These are phyloP conservation scores for Leptinotarsa texana DNA, from an alignment of 1,140 invertebrate species.

Conservation along the genomic window DNA sequence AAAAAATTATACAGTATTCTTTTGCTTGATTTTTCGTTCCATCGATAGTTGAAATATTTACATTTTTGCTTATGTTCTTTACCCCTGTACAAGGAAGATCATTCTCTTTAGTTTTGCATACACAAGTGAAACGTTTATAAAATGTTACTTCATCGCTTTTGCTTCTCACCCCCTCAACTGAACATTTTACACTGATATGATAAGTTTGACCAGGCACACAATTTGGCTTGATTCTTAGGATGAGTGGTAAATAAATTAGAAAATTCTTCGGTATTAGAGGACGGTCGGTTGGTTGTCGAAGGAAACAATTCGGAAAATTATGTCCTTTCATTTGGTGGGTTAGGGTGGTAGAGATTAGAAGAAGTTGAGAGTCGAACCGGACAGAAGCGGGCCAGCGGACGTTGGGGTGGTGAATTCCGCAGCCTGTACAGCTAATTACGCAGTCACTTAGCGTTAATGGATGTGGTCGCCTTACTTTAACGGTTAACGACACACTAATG, in stretches of 20 bases:
- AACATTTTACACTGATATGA: too few relatives aligned
- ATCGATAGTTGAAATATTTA: too few relatives aligned
- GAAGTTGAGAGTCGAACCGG: not conserved
- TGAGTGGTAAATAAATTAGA: conserved; percentile 6
- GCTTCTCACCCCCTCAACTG: too few relatives aligned
- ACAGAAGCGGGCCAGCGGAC: not conserved
- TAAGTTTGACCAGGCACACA: not conserved
- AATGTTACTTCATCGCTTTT: too few relatives aligned
- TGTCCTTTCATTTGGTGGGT: conserved; percentile 40
- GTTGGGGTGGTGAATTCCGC: conserved; percentile 33
- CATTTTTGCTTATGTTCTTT: too few relatives aligned
- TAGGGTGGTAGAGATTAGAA: conserved; percentile 28
- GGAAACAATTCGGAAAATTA: conserved; percentile 32
- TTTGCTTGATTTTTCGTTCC: too few relatives aligned
- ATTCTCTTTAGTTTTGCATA: too few relatives aligned
- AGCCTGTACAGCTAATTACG: conserved; percentile 56
- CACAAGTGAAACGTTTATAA: too few relatives aligned
- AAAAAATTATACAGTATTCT: too few relatives aligned
- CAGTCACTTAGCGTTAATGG: conserved; percentile 58
- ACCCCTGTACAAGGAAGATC: too few relatives aligned
- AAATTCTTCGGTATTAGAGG: conserved; percentile 10
- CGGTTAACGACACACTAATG: conserved; percentile 57
- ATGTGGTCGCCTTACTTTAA: conserved; percentile 56
- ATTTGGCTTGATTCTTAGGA: not conserved
- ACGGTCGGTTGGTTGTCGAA: conserved; percentile 25